These are phyloP conservation scores for Carcinoscorpius rotundicauda DNA, from an alignment of 1,140 invertebrate genomes.

Conservation along the genomic window DNA sequence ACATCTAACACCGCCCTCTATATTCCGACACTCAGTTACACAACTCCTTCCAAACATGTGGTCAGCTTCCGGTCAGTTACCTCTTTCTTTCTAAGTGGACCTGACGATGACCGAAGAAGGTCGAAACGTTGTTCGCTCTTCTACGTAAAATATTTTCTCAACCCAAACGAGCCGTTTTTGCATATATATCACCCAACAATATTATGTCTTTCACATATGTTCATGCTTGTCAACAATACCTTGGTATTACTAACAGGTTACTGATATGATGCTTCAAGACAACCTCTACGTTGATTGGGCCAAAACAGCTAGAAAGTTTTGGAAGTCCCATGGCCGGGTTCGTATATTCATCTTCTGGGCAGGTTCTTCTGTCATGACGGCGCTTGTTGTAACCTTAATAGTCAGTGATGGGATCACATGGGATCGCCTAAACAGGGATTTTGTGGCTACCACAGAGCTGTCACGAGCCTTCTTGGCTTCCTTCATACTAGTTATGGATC, in stretches of 20 bases:
- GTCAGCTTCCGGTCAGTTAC: too few relatives aligned
- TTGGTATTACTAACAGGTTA: constrained; percentile 33
- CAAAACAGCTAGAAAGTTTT: constrained; percentile 32
- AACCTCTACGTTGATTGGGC: constrained; percentile 43
- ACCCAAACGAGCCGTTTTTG: too few relatives aligned
- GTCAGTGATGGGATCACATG: constrained; percentile 42
- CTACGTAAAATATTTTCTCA: too few relatives aligned
- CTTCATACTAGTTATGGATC: constrained; percentile 44
- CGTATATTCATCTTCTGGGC: constrained; percentile 44
- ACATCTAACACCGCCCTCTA: too few relatives aligned
- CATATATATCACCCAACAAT: too few relatives aligned
- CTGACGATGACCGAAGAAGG: too few relatives aligned
- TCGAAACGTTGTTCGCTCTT: too few relatives aligned
- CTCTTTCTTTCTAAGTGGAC: too few relatives aligned
- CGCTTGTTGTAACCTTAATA: constrained; percentile 40
- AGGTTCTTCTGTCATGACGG: constrained; percentile 33
- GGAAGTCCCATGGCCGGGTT: constrained; percentile 33
- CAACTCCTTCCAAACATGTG: too few relatives aligned
- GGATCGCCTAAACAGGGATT: constrained; percentile 41
- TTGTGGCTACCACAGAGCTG: constrained; percentile 42
- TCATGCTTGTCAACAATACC: too few relatives aligned
- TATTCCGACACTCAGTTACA: too few relatives aligned
- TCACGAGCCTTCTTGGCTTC: constrained; percentile 43
- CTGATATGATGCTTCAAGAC: constrained; percentile 47
- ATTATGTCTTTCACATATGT: too few relatives aligned